Evolutionary conservation across 2,113 vertebrate genomes (phyloP), one percentile per base, ranked within the genome.

Genomic region (Dipodomys merriami): DNA sequence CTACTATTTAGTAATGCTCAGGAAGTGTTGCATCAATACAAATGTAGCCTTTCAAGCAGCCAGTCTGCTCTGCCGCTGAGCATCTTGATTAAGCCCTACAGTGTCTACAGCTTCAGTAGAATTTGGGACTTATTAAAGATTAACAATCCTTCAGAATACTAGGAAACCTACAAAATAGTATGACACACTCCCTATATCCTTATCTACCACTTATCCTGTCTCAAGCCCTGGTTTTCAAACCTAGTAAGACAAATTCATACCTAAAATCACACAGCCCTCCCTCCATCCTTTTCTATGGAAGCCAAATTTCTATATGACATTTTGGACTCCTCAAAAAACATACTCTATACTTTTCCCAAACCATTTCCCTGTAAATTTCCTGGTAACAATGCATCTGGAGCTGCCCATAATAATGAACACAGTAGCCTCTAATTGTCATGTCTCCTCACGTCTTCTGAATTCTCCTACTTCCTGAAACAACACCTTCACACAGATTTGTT

Each of bases 1-100:
- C 57, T 83, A 60, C 13, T 57, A 76, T 7, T 91, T 77, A 83
- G 72, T 13, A 57, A 91, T 77, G 81, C 44, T 68, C 44, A 76
- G 67, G 60, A 84, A 92, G 25, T n/a, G 8, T 22, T 57, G 15
- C 46, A 10, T 86, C 65, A 91, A 95, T 94, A 78, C 85, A 39
- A 62, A 83, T 39, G 44, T 12, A 64, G 80, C 80, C n/a, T 69
- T 73, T 91, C 60, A 35, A 49, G 5, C 72, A 78, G 19, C 35
- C 53, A 73, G 39, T 16, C 53, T 77, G 29, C 53, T 74, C 64
- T 11, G 33, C 12, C 6, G 11, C 46, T 64, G 7, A 71, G 69
- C 35, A 79, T 35, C 19, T 27, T 19, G 20, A 46, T 33, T 80
- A 22, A 25, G 35, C 10, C 20, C 81, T 29, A 22, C 2, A 46